Base-by-base conservation (phyloP, 92 coral and sea anemone species). In the Heteractis magnifica region DNA sequence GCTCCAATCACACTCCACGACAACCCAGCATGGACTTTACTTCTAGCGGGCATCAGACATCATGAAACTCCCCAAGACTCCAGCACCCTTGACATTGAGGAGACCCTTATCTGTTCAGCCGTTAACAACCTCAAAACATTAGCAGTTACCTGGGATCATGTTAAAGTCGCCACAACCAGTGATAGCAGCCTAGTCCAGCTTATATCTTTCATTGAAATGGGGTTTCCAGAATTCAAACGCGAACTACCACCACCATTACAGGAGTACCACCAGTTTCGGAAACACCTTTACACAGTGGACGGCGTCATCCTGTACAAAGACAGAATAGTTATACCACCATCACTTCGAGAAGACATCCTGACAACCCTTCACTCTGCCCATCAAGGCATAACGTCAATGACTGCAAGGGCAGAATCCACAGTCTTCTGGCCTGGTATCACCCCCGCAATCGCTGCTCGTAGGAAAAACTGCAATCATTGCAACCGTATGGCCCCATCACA, bases 401-500 rank as follows among this genome's bases (percentile, higher is more conserved):
- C 84, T 3, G 91, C 91, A 8, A 62, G 83, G 3, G 89, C 90
- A 5, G 91, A 84, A 10, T 49, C 79, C 34, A 86, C 90, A 0
- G 84, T 88, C 2, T 91, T 88, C 90, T 91, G 90, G 90, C 90
- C 90, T 51, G 86, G 90, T 48, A 87, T 82, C 65, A 75, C 85
- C 51, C 64, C 79, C 6, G 86, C 88, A 77, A 91, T 85, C 84
- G 65, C 72, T 8, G 77, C 88, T 19, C 71, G 80, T 49, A 51
- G 84, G 4, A 83, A 26, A 44, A 62, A 74, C 84, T 90, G 91
- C 75, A 12, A 12, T 49, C 92, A 93, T 58, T 89, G 93, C 84
- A 87, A 87, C 81, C 76, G 86, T 82, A 90, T 90, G 93, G 75
- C 85, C 21, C 90, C 91, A 10, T 90, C 93, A 0, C 92, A 87